A percentile compares a stretch with the other conserved stretches of the same genome.
These are phyloP conservation scores for Tribolium castaneum DNA, from an alignment of 1,140 invertebrate genomes.

Conservation along the genomic window DNA sequence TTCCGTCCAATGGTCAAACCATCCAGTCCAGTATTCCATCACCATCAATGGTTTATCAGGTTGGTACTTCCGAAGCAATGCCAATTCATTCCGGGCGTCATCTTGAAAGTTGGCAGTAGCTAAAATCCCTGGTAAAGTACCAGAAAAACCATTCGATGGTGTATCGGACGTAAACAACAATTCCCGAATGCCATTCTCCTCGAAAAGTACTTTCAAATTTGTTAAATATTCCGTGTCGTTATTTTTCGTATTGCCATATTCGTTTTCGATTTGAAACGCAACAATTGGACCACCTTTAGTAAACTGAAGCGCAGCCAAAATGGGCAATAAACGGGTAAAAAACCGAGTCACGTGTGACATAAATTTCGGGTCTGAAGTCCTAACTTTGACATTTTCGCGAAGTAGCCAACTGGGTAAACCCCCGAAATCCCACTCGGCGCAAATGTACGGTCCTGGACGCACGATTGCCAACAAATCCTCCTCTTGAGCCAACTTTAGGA, in stretches of 20 bases:
- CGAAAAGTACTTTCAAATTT: too few relatives aligned
- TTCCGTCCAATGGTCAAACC: conserved; percentile 67
- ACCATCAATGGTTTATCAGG: conserved; percentile 61
- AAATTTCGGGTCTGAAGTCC: conserved; percentile 64
- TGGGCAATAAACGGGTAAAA: conserved; percentile 64
- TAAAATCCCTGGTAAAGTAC: too few relatives aligned
- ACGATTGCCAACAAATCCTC: conserved; percentile 87
- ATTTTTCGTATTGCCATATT: conserved; percentile 64
- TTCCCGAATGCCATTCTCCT: too few relatives aligned
- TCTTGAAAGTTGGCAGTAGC: too few relatives aligned
- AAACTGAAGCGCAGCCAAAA: conserved; percentile 67
- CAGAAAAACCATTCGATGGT: too few relatives aligned
- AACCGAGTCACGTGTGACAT: conserved; percentile 65
- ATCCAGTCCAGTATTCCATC: conserved; percentile 76
- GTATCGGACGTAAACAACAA: too few relatives aligned
- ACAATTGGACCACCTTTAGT: conserved; percentile 71
- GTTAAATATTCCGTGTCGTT: too few relatives aligned
- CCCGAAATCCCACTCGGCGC: conserved; percentile 79
- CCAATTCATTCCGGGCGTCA: too few relatives aligned
- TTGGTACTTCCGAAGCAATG: too few relatives aligned
- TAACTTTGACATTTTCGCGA: conserved; percentile 61
- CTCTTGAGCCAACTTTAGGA: conserved; percentile 76
- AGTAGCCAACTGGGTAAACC: conserved; percentile 54
- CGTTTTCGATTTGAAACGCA: conserved; percentile 69
- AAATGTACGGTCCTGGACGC: conserved; percentile 92